phyloP scores from a whole-genome alignment of 1,140 invertebrate genomes.

The Mya arenaria region DNA sequence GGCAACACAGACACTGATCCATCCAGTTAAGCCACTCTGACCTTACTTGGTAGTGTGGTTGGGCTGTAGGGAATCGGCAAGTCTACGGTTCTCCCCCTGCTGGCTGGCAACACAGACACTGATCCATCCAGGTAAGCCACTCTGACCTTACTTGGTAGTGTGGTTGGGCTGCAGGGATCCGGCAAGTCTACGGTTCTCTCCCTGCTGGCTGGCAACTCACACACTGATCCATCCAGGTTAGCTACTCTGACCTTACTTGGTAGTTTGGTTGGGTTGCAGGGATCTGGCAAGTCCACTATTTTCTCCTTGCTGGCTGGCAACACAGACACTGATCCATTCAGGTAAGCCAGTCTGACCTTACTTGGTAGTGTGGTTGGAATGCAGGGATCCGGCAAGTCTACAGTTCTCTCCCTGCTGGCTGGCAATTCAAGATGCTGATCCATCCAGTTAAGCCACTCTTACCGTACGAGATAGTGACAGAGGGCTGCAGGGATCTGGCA shows the following conservation, averaged over 20 bases:
- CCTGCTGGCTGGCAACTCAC: conserved; percentile 85
- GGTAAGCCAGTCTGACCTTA: no score
- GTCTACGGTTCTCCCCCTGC: no score
- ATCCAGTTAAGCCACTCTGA: conserved; percentile 64
- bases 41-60: no score
- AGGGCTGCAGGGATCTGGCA: conserved; percentile 91
- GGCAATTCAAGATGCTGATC: conserved; percentile 82
- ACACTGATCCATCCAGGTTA: conserved; percentile 67
- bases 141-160: conserved; percentile 91
- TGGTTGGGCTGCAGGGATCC: conserved; percentile 88
- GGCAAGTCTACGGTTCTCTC: conserved; percentile 95
- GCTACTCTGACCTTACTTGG: conserved; percentile 91
- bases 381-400: conserved; percentile 94
- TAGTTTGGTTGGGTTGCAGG: conserved; percentile 88
- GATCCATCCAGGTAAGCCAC: no score
- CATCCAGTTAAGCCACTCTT: conserved; percentile 57
- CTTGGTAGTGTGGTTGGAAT: conserved; percentile 88
- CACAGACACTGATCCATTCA: conserved; percentile 78
- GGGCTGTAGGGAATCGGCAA: no score
- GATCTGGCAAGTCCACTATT: conserved; percentile 93
- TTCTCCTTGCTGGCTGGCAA: conserved; percentile 88
- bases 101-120: no score
- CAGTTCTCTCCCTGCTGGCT: conserved; percentile 89
- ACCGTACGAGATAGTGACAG: no score
- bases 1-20: conserved; percentile 82